phyloP scores from a whole-genome alignment of 2,113 vertebrate species.

The Campylorhamphus procurvoides region DNA sequence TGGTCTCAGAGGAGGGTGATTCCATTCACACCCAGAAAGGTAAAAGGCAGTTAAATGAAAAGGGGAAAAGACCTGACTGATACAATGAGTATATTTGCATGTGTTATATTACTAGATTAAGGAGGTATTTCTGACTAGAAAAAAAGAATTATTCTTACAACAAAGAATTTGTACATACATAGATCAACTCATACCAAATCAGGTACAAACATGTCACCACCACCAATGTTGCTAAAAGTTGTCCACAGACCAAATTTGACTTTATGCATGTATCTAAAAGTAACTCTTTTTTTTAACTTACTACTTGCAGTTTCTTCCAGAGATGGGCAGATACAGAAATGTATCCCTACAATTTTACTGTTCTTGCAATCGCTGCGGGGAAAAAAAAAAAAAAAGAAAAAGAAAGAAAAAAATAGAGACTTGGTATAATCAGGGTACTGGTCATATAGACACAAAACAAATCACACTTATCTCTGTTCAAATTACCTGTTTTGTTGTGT shows the following conservation, averaged over 20 bases:
- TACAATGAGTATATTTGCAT: neutral
- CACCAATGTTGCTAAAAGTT: neutral
- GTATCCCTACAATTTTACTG: neutral
- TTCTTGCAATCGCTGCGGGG: neutral
- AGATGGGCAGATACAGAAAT: neutral
- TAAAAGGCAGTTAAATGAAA: neutral
- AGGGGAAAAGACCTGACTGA: neutral
- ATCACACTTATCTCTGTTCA: neutral
- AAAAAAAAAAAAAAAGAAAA: neutral
- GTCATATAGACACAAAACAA: neutral
- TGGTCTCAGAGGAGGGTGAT: neutral
- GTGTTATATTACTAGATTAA: neutral
- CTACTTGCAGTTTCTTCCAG: neutral
- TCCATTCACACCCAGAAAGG: neutral
- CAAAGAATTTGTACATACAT: neutral
- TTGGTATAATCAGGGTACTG: neutral
- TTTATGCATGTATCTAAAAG: neutral
- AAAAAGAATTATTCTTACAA: neutral
- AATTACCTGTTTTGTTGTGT: slow-evolving; percentile 9
- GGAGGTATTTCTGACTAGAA: neutral
- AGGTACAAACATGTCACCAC: neutral
- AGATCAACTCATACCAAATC: neutral
- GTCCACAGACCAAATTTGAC: neutral
- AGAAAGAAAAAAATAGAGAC: neutral
- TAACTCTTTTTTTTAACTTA: neutral